phyloP scores from a whole-genome alignment of 1,140 invertebrate genomes.

The Archivesica marissinica region DNA sequence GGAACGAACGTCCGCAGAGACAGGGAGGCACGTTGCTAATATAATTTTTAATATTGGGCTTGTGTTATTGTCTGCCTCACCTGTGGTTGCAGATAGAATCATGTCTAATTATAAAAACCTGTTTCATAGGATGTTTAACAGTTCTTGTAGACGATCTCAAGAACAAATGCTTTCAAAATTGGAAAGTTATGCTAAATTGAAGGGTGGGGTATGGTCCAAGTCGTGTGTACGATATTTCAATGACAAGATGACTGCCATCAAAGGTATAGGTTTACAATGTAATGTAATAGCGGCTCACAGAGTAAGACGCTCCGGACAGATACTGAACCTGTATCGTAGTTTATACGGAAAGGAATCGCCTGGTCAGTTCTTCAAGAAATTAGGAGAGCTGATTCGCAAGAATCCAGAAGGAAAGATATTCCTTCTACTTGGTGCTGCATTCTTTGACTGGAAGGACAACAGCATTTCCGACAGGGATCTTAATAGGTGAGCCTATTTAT shows the following conservation, averaged over 20 bases:
- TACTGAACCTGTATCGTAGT: constrained; percentile 31
- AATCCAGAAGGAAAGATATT: constrained; percentile 33
- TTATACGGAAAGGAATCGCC: constrained; percentile 25
- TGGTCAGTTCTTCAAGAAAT: constrained; percentile 21
- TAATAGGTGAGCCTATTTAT: constrained; percentile 24
- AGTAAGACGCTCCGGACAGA: constrained; percentile 22
- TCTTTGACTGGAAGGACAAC: constrained; percentile 54
- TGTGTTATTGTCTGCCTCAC: no score
- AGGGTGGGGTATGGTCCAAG: constrained; percentile 40
- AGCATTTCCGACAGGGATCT: constrained; percentile 35
- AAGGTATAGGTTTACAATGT: constrained; percentile 24
- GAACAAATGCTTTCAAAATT: constrained; percentile 10
- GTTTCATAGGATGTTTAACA: constrained; percentile 19
- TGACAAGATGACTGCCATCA: constrained; percentile 27
- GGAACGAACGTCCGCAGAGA: no score
- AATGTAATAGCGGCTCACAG: constrained; percentile 45
- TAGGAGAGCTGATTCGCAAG: background rate
- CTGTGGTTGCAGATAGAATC: background rate
- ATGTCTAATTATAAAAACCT: constrained; percentile 42
- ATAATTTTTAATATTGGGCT: no score
- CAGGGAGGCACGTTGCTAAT: no score
- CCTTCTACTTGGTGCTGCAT: constrained; percentile 45
- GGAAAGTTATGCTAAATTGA: background rate
- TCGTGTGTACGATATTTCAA: constrained; percentile 40
- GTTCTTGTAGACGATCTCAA: background rate